phyloP scores from a whole-genome alignment of 2,113 vertebrate species.

The Hydrolagus affinis region DNA sequence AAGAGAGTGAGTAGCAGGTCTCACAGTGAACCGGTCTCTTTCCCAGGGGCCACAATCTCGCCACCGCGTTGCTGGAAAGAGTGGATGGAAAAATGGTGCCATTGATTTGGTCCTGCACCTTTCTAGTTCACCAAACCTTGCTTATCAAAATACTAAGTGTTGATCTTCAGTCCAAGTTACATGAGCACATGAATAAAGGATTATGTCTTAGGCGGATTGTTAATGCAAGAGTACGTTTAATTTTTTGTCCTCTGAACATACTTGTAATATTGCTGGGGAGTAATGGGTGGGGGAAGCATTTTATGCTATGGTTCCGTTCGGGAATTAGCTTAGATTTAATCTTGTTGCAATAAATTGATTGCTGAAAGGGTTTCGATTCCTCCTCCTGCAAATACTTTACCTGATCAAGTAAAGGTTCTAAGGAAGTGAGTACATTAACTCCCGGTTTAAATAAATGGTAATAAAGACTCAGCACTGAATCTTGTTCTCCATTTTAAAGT shows the following conservation, averaged over 20 bases:
- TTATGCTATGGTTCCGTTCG: neutral
- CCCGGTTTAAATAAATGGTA: neutral
- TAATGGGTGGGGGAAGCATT: neutral
- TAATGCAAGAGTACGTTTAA: neutral
- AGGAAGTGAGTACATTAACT: neutral
- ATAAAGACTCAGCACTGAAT: neutral
- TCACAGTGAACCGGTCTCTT: slow-evolving; percentile 99
- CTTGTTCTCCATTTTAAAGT: neutral
- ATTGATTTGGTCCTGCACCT: neutral
- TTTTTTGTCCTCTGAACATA: neutral
- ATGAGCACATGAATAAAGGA: neutral
- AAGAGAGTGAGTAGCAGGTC: slow-evolving; percentile 96
- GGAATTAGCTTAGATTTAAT: neutral
- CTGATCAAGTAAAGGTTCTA: neutral
- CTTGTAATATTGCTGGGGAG: too few relatives aligned
- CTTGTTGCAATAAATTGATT: neutral
- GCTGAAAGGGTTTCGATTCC: too few relatives aligned
- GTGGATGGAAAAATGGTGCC: neutral
- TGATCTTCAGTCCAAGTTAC: neutral
- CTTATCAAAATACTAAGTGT: neutral
- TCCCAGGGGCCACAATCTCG: slow-evolving; percentile 52
- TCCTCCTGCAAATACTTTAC: neutral
- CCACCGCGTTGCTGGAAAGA: neutral
- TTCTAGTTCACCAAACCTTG: neutral
- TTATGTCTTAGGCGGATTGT: neutral